These are phyloP conservation scores for Aphelenchoides besseyi DNA, from an alignment of 1,140 invertebrate species.

Conservation along the genomic window DNA sequence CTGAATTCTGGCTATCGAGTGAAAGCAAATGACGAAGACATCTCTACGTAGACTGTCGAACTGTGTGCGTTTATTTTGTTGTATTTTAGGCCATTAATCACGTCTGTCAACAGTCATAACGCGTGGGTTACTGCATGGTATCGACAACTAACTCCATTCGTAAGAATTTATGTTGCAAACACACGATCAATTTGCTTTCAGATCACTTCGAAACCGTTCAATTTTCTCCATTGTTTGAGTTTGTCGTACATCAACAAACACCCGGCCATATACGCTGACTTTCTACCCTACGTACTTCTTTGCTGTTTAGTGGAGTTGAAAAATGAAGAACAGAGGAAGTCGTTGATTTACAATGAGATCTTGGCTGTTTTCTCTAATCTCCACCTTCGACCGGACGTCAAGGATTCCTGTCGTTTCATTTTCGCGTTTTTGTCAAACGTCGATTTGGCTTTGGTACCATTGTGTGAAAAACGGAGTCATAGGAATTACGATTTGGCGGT, in stretches of 20 bases:
- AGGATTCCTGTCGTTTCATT: constrained; percentile 2
- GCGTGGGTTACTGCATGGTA: not conserved
- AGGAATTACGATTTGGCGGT: not conserved
- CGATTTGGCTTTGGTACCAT: not conserved
- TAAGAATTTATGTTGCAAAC: not conserved
- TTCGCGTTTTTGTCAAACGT: constrained; percentile 6
- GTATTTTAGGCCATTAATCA: not conserved
- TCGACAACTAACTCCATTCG: not conserved
- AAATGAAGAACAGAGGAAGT: not conserved
- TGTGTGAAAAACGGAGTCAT: not conserved
- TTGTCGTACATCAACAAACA: not conserved
- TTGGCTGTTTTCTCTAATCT: not conserved
- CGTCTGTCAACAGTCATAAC: not conserved
- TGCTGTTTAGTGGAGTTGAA: not conserved
- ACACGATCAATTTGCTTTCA: not conserved
- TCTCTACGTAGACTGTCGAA: too few species aligned
- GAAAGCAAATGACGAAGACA: too few species aligned
- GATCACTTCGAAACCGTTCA: not conserved
- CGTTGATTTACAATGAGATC: not conserved
- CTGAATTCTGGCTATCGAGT: too few species aligned
- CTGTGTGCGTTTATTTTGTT: not conserved
- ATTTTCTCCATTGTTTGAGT: not conserved
- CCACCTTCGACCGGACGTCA: not conserved
- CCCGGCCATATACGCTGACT: constrained; percentile 13
- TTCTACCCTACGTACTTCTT: constrained; percentile 2